These are phyloP conservation scores for Pseudotriccus pelzelni DNA, from an alignment of 2,797 vertebrate genomes.

Conservation along the genomic window DNA sequence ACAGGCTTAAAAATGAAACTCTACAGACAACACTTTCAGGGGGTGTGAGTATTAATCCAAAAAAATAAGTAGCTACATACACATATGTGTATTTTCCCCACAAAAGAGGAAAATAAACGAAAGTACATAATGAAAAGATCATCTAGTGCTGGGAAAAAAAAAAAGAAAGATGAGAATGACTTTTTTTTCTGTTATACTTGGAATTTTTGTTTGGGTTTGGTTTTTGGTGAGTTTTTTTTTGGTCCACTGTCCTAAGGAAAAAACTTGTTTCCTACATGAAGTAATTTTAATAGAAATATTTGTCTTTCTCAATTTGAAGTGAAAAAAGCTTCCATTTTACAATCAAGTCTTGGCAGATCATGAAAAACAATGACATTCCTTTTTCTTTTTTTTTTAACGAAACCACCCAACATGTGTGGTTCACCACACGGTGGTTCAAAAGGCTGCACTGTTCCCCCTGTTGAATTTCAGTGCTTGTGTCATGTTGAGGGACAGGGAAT, in stretches of 20 bases:
- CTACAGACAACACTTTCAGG: not conserved
- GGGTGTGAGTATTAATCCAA: fast-evolving
- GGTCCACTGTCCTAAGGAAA: not conserved
- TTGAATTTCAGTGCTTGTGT: not conserved
- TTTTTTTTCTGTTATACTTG: not conserved
- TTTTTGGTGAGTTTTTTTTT: not conserved
- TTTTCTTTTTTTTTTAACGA: not conserved
- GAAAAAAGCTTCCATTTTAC: not conserved
- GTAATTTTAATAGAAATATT: not conserved
- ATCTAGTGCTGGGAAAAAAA: not conserved
- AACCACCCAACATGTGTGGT: too few species aligned
- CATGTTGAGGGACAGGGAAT: not conserved
- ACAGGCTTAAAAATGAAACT: not conserved
- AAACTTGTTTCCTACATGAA: not conserved
- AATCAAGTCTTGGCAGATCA: not conserved
- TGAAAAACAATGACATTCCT: not conserved
- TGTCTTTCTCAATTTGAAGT: not conserved
- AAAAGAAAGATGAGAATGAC: fast-evolving
- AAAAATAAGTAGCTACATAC: not conserved
- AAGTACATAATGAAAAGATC: not conserved
- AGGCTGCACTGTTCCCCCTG: not conserved
- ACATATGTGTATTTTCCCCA: not conserved
- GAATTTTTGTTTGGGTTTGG: not conserved
- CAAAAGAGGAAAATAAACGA: not conserved
- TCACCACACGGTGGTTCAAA: not conserved